These are phyloP conservation scores for Adineta ricciae DNA, from an alignment of 2,888 invertebrate species.

Conservation along the genomic window DNA sequence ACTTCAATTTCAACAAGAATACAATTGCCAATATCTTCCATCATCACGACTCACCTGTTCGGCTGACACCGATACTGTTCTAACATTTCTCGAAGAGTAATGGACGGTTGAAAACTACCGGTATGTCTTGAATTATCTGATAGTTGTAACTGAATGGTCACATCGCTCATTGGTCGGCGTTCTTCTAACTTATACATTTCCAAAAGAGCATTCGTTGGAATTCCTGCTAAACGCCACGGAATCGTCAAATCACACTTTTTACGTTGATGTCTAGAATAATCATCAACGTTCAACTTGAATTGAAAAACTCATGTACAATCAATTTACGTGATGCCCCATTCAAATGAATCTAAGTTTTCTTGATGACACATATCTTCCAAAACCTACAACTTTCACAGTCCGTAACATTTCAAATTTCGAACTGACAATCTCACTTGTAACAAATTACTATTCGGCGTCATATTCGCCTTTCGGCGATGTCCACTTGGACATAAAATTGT, in stretches of 20 bases:
- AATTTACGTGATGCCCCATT: background rate
- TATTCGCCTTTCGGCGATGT: slow-evolving; percentile 63
- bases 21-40: slow-evolving; percentile 10
- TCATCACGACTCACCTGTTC: slow-evolving; percentile 36
- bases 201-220: background rate
- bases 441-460: slow-evolving; percentile 68
- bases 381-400: background rate
- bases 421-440: slow-evolving; percentile 63
- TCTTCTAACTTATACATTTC: background rate
- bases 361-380: background rate
- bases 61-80: slow-evolving; percentile 34
- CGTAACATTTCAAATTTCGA: no score
- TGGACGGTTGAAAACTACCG: background rate
- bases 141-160: background rate
- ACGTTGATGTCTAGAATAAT: background rate
- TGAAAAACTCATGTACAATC: background rate
- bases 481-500: slow-evolving; percentile 66
- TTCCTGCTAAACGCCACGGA: background rate
- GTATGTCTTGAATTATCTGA: background rate
- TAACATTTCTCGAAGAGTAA: slow-evolving; percentile 19
- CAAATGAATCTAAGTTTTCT: background rate
- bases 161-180: background rate
- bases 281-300: background rate
- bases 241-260: background rate
- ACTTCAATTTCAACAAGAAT: slow-evolving; percentile 36